phyloP scores from a whole-genome alignment of 2,113 vertebrate species.

The Lathamus discolor region DNA sequence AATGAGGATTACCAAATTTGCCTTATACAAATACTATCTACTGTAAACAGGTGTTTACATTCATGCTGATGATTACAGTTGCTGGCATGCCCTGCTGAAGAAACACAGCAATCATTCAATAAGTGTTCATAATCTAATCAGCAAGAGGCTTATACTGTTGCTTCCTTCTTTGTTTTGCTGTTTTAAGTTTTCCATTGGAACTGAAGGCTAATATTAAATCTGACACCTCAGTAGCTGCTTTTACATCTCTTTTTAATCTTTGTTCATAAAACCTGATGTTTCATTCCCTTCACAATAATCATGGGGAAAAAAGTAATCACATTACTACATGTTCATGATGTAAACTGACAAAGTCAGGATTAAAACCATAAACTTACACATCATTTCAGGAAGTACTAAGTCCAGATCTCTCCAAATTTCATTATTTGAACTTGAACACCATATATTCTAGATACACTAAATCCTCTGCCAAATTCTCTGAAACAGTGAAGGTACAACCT shows the following conservation, averaged over 20 bases:
- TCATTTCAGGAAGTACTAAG: neutral
- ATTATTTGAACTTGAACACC: neutral
- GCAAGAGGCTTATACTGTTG: neutral
- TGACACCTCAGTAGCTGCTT: neutral
- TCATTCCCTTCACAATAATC: neutral
- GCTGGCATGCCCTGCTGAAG: neutral
- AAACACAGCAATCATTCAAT: neutral
- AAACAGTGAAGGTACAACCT: neutral
- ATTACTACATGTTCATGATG: neutral
- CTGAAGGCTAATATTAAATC: neutral
- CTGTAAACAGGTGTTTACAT: neutral
- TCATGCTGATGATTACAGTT: neutral
- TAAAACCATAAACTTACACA: neutral
- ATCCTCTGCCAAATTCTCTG: neutral
- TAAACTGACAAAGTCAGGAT: neutral
- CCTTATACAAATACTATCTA: neutral
- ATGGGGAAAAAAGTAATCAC: neutral
- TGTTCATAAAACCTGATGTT: neutral
- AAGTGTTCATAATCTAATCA: neutral
- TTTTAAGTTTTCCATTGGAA: neutral
- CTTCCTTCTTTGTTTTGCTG: neutral
- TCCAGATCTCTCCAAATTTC: neutral
- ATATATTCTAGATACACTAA: neutral
- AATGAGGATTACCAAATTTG: neutral
- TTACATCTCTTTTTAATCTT: neutral